Base-by-base conservation (phyloP, 2,888 invertebrate species). In the Andrena haemorrhoa region DNA sequence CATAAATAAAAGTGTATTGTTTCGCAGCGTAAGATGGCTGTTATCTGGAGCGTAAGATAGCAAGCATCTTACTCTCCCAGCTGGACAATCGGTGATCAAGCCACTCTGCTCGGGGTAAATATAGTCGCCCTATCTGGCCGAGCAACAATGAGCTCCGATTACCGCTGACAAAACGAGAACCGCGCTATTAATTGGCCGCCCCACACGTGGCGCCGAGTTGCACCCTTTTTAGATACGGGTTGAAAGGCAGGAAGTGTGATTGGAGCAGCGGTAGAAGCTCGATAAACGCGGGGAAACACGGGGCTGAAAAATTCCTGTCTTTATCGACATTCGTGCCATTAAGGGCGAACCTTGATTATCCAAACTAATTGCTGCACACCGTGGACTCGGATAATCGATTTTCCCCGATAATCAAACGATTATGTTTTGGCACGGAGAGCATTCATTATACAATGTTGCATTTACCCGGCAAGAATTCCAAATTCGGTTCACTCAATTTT, bases 101-200 rank as follows among this genome's bases (percentile, higher is more conserved):
- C 58, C 6, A 33, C 53, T 64, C 35, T 51, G 33, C 63, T 56
- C 56, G 56, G 60, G 41, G 73, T 74, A 81, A 79, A 81, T 81
- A 80, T 72, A 72, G 70, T 51, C 75, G 73, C 26, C 41, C 58
- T 72, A 69, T 33, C 81, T 26, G 20, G 20, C 23, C 66, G 69
- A 65, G 33, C 73, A 81, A 83, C 76, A 83, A 81, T 76, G 41
- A 73, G 72, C 76, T 56, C 29, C 82, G 63, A 73, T 81, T 81
- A 76, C 75, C 33, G 60, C 23, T 26, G 65, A 75, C 73, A 64
- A 73, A 76, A 76, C 72, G 51, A 41, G 69, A 69, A 60, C 61
- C 73, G 49, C 41, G 76, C 76, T 83, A 56, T 56, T 56, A 83
- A 83, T 81, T 64, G 69, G 29, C 31, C 23, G 56, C 2, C 5